Conservation (phyloP, 2,888 invertebrate species). For the Keiferia lycopersicella region DNA sequence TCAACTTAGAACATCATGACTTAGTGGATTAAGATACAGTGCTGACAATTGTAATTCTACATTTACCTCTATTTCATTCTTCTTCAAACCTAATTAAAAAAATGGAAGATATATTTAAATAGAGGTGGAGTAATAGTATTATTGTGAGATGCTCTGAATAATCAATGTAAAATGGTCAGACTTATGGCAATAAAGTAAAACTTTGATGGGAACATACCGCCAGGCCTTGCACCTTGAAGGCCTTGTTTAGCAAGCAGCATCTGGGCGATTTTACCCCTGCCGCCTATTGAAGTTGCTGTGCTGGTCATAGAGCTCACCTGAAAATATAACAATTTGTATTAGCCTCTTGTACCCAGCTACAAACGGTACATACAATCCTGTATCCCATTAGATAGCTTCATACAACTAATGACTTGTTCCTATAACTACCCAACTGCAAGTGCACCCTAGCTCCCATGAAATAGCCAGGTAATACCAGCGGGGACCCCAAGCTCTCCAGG, state of each 20-base stretch:
- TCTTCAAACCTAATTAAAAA: background rate
- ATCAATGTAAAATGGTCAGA: background rate
- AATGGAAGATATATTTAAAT: too few species aligned
- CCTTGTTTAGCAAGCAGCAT: slow-evolving; percentile 57
- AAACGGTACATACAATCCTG: background rate
- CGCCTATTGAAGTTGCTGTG: slow-evolving; percentile 46
- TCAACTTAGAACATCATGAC: too few species aligned
- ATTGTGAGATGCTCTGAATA: background rate
- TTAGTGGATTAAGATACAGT: too few species aligned
- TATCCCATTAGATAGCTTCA: too few species aligned
- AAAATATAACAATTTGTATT: background rate
- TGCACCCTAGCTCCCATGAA: too few species aligned
- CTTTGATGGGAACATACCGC: slow-evolving; percentile 41
- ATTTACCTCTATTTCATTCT: background rate
- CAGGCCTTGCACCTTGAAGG: slow-evolving; percentile 45
- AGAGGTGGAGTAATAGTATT: background rate
- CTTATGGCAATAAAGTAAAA: background rate
- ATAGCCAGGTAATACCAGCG: too few species aligned
- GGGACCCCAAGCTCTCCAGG: too few species aligned
- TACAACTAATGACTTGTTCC: too few species aligned
- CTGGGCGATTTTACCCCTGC: slow-evolving; percentile 62
- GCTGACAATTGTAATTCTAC: too few species aligned
- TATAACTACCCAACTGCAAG: too few species aligned
- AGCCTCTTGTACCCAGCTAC: too few species aligned
- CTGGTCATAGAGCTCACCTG: slow-evolving; percentile 30